A percentile compares a stretch with the other conserved stretches of the same genome.
These are phyloP conservation scores for Drosophila auraria DNA, from an alignment of 1,140 invertebrate genomes.

Conservation along the genomic window DNA sequence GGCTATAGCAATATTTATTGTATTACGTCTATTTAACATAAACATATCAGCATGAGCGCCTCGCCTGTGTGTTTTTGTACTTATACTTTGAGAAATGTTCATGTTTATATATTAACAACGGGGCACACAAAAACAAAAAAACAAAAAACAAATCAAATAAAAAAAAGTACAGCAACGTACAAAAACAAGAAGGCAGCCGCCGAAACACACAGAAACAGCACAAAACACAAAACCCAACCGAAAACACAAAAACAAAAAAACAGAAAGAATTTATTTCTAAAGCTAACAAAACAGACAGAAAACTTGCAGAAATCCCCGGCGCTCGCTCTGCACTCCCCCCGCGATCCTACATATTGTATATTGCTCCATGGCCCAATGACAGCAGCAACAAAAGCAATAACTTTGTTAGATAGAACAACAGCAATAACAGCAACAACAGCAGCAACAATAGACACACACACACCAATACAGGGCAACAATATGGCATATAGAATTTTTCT, in stretches of 20 bases:
- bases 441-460: slow-evolving; percentile 59
- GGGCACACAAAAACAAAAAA: slow-evolving; percentile 15
- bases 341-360: slow-evolving; percentile 9
- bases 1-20: slow-evolving; percentile 71
- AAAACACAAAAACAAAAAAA: slow-evolving; percentile 57
- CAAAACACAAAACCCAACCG: slow-evolving; percentile 32
- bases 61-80: slow-evolving; percentile 28
- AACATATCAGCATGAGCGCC: slow-evolving; percentile 47
- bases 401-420: slow-evolving; percentile 79
- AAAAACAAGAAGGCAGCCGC: slow-evolving; percentile 52
- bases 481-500: slow-evolving; percentile 76
- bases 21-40: slow-evolving; percentile 80
- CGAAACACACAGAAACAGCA: slow-evolving; percentile 38
- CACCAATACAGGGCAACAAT: slow-evolving; percentile 51
- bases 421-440: slow-evolving; percentile 32
- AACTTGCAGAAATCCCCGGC: slow-evolving; percentile 76
- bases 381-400: slow-evolving; percentile 70
- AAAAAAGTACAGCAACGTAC: slow-evolving; percentile 77
- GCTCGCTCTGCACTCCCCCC: slow-evolving; percentile 13
- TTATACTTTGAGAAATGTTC: slow-evolving; percentile 40
- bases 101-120: slow-evolving; percentile 47
- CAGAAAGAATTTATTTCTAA: slow-evolving; percentile 71
- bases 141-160: slow-evolving; percentile 16
- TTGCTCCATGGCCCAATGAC: slow-evolving; percentile 56
- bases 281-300: slow-evolving; percentile 81